Percentiles rank a stretch among this genome's conserved stretches.
Conservation (phyloP, 2,888 invertebrate genomes). For the Pollenia labialis region DNA sequence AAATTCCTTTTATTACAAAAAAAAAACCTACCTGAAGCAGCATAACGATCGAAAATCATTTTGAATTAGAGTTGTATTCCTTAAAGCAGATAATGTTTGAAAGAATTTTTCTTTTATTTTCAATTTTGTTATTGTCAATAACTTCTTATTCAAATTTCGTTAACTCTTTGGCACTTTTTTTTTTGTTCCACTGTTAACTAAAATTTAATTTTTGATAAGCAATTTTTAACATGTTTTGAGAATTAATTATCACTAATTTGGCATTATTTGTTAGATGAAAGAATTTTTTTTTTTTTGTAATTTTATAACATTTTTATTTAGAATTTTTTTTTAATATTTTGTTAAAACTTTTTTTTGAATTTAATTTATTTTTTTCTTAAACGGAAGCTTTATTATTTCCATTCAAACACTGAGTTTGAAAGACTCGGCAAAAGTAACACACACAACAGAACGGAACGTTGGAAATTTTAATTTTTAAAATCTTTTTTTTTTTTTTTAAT, state of each 20-base stretch:
- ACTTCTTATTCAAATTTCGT: neutral
- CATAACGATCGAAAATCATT: slow-evolving; percentile 83
- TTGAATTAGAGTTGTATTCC: slow-evolving; percentile 44
- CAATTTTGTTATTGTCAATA: neutral
- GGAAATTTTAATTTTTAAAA: neutral
- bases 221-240: neutral
- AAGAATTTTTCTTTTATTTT: neutral
- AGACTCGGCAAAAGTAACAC: slow-evolving; percentile 16
- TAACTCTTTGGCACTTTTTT: slow-evolving; percentile 33
- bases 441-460: slow-evolving; percentile 17
- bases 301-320: neutral
- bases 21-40: slow-evolving; percentile 81
- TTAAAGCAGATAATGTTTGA: neutral
- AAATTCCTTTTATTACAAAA: neutral
- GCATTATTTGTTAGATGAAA: neutral
- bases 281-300: neutral
- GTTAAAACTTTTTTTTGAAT: slow-evolving; percentile 3
- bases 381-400: slow-evolving; percentile 44
- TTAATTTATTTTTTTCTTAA: neutral
- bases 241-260: slow-evolving; percentile 15
- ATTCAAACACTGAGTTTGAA: slow-evolving; percentile 55
- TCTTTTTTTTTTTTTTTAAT: neutral
- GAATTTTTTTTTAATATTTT: slow-evolving; percentile 3
- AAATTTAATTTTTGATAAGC: neutral
- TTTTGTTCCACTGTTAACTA: neutral